Conservation (phyloP, 2,888 invertebrate genomes). For the Napeogenes sylphis region DNA sequence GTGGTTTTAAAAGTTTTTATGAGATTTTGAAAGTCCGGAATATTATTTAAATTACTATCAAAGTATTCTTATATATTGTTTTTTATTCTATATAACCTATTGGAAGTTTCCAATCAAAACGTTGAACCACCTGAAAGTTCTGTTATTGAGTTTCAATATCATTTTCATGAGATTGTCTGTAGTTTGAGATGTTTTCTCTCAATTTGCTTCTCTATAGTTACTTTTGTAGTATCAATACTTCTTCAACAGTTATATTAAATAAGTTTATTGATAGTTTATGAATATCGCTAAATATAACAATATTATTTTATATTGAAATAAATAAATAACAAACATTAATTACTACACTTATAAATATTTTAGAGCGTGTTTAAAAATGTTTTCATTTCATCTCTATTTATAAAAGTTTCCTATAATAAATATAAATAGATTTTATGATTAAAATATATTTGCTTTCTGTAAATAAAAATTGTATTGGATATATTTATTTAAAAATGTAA, state of each 20-base stretch:
- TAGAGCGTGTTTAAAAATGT: no score
- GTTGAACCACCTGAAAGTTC: slow-evolving; percentile 27
- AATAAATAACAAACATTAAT: no score
- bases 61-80: not conserved
- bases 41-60: not conserved
- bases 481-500: no score
- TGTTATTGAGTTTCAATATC: slow-evolving; percentile 29
- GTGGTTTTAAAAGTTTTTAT: no score
- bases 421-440: no score
- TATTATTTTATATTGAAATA: no score
- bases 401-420: no score
- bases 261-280: not conserved
- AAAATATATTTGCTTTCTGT: no score
- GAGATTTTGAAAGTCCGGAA: no score
- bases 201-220: slow-evolving; percentile 26
- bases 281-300: not conserved
- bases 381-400: no score
- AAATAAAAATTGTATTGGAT: no score
- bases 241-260: not conserved
- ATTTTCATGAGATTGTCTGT: slow-evolving; percentile 26
- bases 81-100: slow-evolving; percentile 13
- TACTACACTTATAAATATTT: no score
- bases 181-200: slow-evolving; percentile 26
- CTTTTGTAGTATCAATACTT: not conserved
- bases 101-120: slow-evolving; percentile 20